Conservation (phyloP, 2,113 vertebrate species). For the Aspiorhynchus laticeps region DNA sequence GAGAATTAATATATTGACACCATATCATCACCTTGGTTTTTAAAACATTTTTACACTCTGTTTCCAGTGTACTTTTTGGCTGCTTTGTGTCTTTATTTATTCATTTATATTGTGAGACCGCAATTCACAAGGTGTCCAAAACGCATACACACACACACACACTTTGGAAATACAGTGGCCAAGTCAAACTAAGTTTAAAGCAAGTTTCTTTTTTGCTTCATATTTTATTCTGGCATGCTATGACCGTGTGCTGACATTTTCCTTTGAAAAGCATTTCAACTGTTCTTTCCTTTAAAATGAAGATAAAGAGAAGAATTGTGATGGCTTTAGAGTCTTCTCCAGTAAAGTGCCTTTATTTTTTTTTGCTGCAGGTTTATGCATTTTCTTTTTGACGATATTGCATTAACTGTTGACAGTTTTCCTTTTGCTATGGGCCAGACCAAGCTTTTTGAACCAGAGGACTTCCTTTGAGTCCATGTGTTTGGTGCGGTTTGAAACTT, state of each 20-base stretch:
- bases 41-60: not conserved
- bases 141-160: not conserved
- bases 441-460: slow-evolving; percentile 43
- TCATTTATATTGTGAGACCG: not conserved
- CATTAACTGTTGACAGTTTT: slow-evolving; percentile 34
- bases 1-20: not conserved
- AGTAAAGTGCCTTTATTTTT: not conserved
- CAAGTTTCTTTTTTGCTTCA: not conserved
- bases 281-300: not conserved
- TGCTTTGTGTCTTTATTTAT: not conserved
- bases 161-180: not conserved
- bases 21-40: not conserved
- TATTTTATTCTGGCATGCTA: not conserved
- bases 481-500: not conserved
- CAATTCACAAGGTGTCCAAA: not conserved
- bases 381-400: not conserved
- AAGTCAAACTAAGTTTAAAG: not conserved
- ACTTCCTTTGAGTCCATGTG: not conserved
- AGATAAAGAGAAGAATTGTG: not conserved
- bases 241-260: not conserved
- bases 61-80: not conserved
- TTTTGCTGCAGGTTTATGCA: slow-evolving; percentile 20
- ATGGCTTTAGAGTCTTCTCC: not conserved
- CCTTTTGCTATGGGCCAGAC: not conserved
- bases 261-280: not conserved